These are phyloP conservation scores for Protula sp. DNA, from an alignment of 2,888 invertebrate species.

Conservation along the genomic window DNA sequence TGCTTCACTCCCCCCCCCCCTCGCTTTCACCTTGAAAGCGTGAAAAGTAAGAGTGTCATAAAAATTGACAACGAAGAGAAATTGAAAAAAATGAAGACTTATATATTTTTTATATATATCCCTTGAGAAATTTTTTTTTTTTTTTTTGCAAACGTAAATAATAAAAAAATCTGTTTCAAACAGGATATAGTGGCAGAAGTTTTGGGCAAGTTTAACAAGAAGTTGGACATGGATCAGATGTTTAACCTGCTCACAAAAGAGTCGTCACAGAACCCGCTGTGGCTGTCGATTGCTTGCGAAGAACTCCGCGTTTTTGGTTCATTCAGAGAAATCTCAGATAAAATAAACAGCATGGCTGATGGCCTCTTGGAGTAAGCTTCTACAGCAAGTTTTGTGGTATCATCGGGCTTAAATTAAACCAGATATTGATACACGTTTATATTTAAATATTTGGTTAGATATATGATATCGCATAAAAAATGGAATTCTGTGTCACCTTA, in stretches of 20 bases:
- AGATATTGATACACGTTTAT: no score
- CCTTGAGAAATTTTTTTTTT: no score
- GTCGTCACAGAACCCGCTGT: conserved; percentile 49
- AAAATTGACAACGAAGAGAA: no score
- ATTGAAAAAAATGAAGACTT: no score
- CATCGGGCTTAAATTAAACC: neutral
- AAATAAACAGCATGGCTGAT: conserved; percentile 43
- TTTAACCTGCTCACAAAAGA: conserved; percentile 35
- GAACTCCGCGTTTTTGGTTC: conserved; percentile 42
- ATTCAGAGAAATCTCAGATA: conserved; percentile 33
- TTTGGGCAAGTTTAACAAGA: conserved; percentile 35
- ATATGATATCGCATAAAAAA: no score
- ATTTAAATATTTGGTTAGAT: no score
- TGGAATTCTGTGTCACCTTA: no score
- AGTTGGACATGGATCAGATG: conserved; percentile 38
- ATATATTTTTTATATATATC: no score
- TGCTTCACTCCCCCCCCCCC: neutral
- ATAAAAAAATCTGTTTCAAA: neutral
- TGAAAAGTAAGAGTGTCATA: no score
- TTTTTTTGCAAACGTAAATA: no score
- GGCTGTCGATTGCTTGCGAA: conserved; percentile 52
- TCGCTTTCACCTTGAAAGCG: neutral
- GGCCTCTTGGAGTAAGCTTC: conserved; percentile 45
- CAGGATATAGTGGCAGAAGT: conserved; percentile 40
- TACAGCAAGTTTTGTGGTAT: no score